Evolutionary conservation across 2,113 vertebrate species (phyloP).

Genomic region (Aldabrachelys gigantea): DNA sequence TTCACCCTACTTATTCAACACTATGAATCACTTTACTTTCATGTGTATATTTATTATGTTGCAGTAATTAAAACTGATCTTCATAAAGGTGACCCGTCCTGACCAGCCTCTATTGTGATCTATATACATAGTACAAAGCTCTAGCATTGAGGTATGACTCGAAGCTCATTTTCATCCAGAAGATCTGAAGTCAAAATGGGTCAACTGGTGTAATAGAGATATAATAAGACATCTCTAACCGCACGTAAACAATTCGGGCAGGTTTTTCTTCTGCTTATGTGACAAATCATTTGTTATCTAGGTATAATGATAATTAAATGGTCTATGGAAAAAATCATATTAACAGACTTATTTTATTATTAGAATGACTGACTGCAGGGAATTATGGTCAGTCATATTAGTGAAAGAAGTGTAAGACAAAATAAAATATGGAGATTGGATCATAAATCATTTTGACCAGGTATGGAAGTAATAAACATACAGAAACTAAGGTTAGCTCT

Average conservation of each 20-base stretch:
- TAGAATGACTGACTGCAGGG: slow-evolving; percentile 36
- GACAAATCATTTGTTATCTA: slow-evolving; percentile 61
- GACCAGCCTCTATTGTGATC: background rate
- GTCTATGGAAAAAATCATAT: slow-evolving; percentile 59
- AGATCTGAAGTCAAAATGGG: slow-evolving; percentile 26
- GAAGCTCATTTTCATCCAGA: slow-evolving; percentile 34
- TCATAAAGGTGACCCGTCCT: background rate
- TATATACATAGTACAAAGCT: background rate
- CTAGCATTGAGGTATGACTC: background rate
- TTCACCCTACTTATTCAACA: background rate
- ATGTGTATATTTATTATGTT: background rate
- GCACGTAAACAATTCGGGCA: slow-evolving; percentile 15
- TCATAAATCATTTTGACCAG: slow-evolving; percentile 69
- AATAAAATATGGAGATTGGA: slow-evolving; percentile 67
- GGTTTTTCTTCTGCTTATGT: slow-evolving; percentile 17
- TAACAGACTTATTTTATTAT: slow-evolving; percentile 67
- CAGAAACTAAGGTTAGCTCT: slow-evolving; percentile 24
- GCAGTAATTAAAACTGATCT: slow-evolving; percentile 13
- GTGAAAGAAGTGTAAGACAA: slow-evolving; percentile 63
- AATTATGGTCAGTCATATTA: slow-evolving; percentile 59
- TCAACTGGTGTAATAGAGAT: slow-evolving; percentile 56
- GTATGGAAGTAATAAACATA: slow-evolving; percentile 67
- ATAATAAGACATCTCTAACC: slow-evolving; percentile 33
- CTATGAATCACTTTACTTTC: background rate
- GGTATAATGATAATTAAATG: slow-evolving; percentile 70